A percentile compares a stretch with the other conserved stretches of the same genome.
Conservation (phyloP, 1,140 invertebrate species). For the Drosophila yakuba region DNA sequence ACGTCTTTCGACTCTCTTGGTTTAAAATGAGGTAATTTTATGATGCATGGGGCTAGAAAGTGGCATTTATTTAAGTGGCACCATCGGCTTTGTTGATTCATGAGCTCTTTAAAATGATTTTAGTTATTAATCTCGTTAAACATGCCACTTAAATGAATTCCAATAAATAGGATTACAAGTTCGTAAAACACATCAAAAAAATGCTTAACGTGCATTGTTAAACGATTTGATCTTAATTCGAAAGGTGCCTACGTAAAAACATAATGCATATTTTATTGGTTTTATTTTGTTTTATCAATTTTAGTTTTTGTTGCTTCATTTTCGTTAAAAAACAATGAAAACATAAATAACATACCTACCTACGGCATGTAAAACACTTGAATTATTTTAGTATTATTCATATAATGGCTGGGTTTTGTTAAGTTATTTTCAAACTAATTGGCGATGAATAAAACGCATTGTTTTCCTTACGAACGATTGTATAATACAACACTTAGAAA, state of each 20-base stretch:
- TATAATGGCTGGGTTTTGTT: slow-evolving; percentile 24
- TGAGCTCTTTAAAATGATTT: background rate
- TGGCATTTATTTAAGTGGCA: slow-evolving; percentile 37
- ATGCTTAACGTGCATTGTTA: slow-evolving; percentile 47
- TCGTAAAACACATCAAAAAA: slow-evolving; percentile 41
- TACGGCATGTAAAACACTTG: slow-evolving; percentile 53
- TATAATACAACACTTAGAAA: slow-evolving; percentile 71
- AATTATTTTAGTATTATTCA: slow-evolving; percentile 46
- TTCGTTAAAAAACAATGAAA: slow-evolving; percentile 32
- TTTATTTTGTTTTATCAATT: slow-evolving; percentile 28
- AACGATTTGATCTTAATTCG: slow-evolving; percentile 30
- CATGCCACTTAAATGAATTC: slow-evolving; percentile 34
- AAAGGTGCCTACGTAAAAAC: slow-evolving; percentile 47
- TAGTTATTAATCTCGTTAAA: background rate
- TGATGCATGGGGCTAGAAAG: slow-evolving; percentile 11
- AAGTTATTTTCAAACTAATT: slow-evolving; percentile 49
- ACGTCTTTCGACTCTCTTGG: slow-evolving; percentile 14
- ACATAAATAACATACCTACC: slow-evolving; percentile 65
- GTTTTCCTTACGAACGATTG: slow-evolving; percentile 49
- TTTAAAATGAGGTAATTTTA: slow-evolving; percentile 27
- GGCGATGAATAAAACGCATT: slow-evolving; percentile 56
- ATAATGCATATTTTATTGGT: slow-evolving; percentile 33
- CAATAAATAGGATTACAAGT: slow-evolving; percentile 13
- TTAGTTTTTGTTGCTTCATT: slow-evolving; percentile 24
- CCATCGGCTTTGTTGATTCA: background rate